Evolutionary conservation across 2,888 invertebrate genomes (phyloP).

Genomic region (Ormyrus labotus): DNA sequence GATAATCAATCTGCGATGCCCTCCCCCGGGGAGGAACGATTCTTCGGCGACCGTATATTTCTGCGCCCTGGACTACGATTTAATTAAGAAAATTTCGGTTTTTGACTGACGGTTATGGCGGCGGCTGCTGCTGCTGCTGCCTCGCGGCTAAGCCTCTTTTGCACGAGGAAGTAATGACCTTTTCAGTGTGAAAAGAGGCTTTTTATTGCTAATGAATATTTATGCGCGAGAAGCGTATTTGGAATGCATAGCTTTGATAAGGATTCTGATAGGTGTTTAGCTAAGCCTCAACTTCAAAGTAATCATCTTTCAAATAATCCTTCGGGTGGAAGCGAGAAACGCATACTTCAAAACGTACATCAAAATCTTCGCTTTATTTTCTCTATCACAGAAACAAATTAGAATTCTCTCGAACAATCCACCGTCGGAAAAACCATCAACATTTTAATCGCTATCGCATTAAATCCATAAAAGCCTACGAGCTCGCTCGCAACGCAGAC

Average conservation of each 20-base stretch:
- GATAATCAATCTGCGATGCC: constrained; percentile 52
- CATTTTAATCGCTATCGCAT: too few relatives aligned
- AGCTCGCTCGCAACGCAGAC: background rate
- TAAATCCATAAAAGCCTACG: background rate
- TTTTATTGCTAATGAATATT: too few relatives aligned
- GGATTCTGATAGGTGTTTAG: too few relatives aligned
- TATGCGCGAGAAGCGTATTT: background rate
- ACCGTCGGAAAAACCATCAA: too few relatives aligned
- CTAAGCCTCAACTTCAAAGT: too few relatives aligned
- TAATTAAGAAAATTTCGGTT: constrained; percentile 34
- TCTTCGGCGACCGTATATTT: background rate
- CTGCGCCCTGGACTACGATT: constrained; percentile 3
- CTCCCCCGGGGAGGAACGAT: background rate
- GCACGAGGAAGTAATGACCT: background rate
- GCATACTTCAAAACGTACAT: too few relatives aligned
- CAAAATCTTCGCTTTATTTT: too few relatives aligned
- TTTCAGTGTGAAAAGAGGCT: background rate
- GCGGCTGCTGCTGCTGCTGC: background rate
- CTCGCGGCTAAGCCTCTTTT: background rate
- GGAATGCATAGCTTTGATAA: too few relatives aligned
- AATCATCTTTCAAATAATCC: too few relatives aligned
- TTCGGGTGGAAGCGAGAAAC: too few relatives aligned
- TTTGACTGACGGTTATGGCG: constrained; percentile 8
- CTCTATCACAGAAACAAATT: too few relatives aligned
- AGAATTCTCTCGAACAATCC: too few relatives aligned